phyloP scores from a whole-genome alignment of 1,140 invertebrate genomes.

The Drosophila melanogaster region DNA sequence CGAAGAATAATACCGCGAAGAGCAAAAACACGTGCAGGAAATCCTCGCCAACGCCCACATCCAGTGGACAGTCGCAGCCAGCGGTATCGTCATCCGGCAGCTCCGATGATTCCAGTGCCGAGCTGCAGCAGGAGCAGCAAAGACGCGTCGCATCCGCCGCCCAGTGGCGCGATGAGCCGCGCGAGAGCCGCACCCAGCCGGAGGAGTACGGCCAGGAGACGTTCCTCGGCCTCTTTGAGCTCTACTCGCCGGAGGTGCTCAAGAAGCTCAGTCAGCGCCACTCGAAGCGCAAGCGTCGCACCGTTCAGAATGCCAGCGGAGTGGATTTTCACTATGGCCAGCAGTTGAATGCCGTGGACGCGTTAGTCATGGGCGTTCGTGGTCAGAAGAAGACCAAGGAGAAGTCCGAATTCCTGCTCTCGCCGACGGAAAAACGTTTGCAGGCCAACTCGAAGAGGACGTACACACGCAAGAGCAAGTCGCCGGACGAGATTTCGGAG shows the following conservation, averaged over 20 bases:
- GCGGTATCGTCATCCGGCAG: slow-evolving; percentile 35
- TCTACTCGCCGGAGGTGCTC: slow-evolving; percentile 68
- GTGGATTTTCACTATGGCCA: slow-evolving; percentile 83
- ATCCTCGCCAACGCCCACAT: slow-evolving; percentile 2
- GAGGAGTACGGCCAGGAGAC: slow-evolving; percentile 73
- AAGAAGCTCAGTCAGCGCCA: slow-evolving; percentile 75
- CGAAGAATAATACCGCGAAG: slow-evolving; percentile 12
- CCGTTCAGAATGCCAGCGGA: slow-evolving; percentile 75
- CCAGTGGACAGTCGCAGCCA: neutral
- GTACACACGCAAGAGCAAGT: slow-evolving; percentile 61
- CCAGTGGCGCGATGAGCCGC: slow-evolving; percentile 66
- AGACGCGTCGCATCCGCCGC: slow-evolving; percentile 51
- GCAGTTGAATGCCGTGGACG: slow-evolving; percentile 63
- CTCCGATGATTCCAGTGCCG: slow-evolving; percentile 68
- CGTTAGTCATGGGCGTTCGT: slow-evolving; percentile 43
- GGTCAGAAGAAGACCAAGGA: slow-evolving; percentile 66
- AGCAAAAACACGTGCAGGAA: slow-evolving; percentile 17
- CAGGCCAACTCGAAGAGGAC: slow-evolving; percentile 55
- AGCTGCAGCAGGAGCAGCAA: slow-evolving; percentile 66
- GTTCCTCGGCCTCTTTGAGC: slow-evolving; percentile 71
- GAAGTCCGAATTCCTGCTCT: slow-evolving; percentile 67
- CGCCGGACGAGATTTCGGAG: slow-evolving; percentile 46
- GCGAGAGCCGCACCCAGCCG: slow-evolving; percentile 59
- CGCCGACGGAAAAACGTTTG: slow-evolving; percentile 69
- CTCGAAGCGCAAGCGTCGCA: slow-evolving; percentile 80